Percentiles rank a stretch among this genome's conserved stretches.
These are phyloP conservation scores for Schrankia costaestrigalis DNA, from an alignment of 2,888 invertebrate genomes.

Conservation along the genomic window DNA sequence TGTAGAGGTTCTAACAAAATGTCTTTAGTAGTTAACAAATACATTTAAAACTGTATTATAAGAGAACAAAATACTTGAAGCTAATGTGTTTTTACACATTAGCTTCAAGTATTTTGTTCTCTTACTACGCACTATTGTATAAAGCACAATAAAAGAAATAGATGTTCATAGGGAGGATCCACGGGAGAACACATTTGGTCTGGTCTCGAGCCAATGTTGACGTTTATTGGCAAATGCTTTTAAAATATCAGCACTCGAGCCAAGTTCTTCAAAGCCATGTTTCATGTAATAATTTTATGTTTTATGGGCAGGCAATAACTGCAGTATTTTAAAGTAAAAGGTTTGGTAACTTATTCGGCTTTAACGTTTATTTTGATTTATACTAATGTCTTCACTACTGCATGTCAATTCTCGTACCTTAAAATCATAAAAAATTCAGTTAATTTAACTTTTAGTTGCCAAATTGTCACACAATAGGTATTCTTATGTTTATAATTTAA, in stretches of 20 bases:
- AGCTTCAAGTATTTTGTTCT: too few relatives aligned
- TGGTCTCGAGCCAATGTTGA: slow-evolving; percentile 8
- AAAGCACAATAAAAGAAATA: background rate
- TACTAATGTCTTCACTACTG: too few relatives aligned
- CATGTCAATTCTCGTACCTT: too few relatives aligned
- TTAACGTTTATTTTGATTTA: too few relatives aligned
- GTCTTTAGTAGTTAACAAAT: background rate
- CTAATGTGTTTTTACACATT: too few relatives aligned
- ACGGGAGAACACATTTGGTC: slow-evolving; percentile 3
- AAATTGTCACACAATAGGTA: too few relatives aligned
- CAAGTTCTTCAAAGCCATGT: slow-evolving; percentile 4
- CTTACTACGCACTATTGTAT: background rate
- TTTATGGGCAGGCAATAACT: slow-evolving; percentile 1
- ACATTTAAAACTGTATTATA: background rate
- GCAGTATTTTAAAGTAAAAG: background rate
- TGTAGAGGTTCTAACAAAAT: background rate
- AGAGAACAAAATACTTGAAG: too few relatives aligned
- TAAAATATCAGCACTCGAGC: slow-evolving; percentile 6
- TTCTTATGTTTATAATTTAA: too few relatives aligned
- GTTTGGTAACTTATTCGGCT: background rate
- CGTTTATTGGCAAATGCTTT: slow-evolving; percentile 12
- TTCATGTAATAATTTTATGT: slow-evolving; percentile 6
- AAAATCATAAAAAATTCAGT: too few relatives aligned
- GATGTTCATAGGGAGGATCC: slow-evolving; percentile 1
- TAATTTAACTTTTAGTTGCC: too few relatives aligned